These are phyloP conservation scores for Octonoba sinensis DNA, from an alignment of 2,888 invertebrate species.

Conservation along the genomic window DNA sequence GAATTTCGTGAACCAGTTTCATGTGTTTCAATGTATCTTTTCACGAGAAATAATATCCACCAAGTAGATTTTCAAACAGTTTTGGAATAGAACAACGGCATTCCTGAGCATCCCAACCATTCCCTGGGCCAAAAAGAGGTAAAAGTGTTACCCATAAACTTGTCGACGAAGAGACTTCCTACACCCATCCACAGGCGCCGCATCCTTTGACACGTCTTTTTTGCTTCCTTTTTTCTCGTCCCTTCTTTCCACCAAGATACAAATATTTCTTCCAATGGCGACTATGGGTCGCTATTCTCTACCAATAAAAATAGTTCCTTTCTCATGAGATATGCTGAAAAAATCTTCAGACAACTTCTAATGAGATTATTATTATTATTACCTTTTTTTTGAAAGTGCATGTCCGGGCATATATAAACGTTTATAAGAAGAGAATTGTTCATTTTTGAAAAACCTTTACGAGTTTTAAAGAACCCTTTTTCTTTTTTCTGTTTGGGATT, in stretches of 20 bases:
- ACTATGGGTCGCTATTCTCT: constrained; percentile 41
- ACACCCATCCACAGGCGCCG: constrained; percentile 43
- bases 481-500: too few species aligned
- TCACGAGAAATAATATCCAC: too few species aligned
- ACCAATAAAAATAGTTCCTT: constrained; percentile 34
- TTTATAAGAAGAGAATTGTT: too few species aligned
- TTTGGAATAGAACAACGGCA: background rate
- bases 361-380: constrained; percentile 7
- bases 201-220: constrained; percentile 43
- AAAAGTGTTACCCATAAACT: constrained; percentile 24
- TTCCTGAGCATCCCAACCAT: background rate
- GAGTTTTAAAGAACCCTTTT: too few species aligned
- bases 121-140: constrained; percentile 10
- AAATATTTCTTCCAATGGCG: constrained; percentile 33
- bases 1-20: too few species aligned
- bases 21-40: too few species aligned
- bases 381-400: background rate
- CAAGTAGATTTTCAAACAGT: too few species aligned
- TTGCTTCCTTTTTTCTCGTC: constrained; percentile 19
- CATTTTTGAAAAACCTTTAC: too few species aligned
- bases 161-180: constrained; percentile 48
- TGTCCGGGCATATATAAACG: too few species aligned
- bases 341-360: constrained; percentile 4
- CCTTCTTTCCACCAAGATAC: constrained; percentile 11
- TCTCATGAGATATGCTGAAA: constrained; percentile 5